Evolutionary conservation across 2,113 vertebrate species (phyloP).

Genomic region (Calidris pygmaea): DNA sequence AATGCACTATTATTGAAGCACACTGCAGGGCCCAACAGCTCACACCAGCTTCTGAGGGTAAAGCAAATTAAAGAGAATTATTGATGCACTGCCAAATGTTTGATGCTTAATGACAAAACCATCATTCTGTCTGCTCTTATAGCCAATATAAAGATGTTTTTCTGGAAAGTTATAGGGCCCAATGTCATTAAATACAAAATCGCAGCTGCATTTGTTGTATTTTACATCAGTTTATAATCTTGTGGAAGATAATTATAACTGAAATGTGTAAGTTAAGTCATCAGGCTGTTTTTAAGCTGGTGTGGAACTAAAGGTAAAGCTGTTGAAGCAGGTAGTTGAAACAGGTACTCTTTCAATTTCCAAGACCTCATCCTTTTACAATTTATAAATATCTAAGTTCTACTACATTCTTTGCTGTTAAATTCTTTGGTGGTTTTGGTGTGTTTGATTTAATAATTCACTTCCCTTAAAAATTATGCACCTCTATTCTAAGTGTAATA

Average conservation of each 20-base stretch:
- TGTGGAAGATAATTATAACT: not conserved
- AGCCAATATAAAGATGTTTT: slow-evolving; percentile 78
- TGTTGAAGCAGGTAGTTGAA: not conserved
- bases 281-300: not conserved
- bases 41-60: slow-evolving; percentile 80
- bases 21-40: slow-evolving; percentile 36
- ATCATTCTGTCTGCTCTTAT: slow-evolving; percentile 80
- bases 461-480: not conserved
- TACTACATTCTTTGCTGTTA: not conserved
- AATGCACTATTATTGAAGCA: slow-evolving; percentile 47
- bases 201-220: not conserved
- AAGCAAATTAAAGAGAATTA: slow-evolving; percentile 91
- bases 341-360: not conserved
- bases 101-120: slow-evolving; percentile 89
- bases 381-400: not conserved
- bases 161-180: not conserved
- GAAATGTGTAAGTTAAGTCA: not conserved
- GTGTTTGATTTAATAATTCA: not conserved
- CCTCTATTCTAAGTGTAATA: not conserved
- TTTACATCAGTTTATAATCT: not conserved
- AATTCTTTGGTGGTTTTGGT: not conserved
- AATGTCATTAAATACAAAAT: not conserved
- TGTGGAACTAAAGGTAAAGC: not conserved
- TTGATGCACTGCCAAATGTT: slow-evolving; percentile 87
- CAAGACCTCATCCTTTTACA: not conserved